Evolutionary conservation across 2,888 invertebrate genomes (phyloP).

Genomic region (Thera britannica): DNA sequence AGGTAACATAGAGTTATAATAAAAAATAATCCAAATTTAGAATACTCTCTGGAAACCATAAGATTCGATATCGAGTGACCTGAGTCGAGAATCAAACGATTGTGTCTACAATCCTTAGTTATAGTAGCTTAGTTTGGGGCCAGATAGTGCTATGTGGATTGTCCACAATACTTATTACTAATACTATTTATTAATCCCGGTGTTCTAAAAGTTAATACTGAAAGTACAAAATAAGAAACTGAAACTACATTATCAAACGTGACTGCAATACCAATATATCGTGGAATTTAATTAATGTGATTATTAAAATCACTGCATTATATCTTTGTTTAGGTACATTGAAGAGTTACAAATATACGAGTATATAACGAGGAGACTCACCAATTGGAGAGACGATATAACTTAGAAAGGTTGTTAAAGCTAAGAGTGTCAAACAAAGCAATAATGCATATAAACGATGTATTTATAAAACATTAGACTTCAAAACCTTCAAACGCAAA

Average conservation of each 20-base stretch:
- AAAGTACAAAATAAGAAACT: too few species aligned
- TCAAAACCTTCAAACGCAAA: constrained; percentile 41
- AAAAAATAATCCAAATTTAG: too few species aligned
- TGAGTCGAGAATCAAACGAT: too few species aligned
- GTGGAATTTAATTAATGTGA: neutral
- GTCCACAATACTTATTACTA: too few species aligned
- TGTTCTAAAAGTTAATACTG: too few species aligned
- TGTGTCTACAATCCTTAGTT: too few species aligned
- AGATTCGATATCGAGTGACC: too few species aligned
- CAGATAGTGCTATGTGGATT: too few species aligned
- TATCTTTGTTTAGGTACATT: neutral
- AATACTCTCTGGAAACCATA: too few species aligned
- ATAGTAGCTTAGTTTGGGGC: too few species aligned
- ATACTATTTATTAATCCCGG: too few species aligned
- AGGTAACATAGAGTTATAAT: too few species aligned
- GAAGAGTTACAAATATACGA: neutral
- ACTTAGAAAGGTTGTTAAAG: neutral
- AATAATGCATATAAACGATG: constrained; percentile 21
- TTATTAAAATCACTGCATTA: neutral
- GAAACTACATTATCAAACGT: neutral
- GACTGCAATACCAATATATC: neutral
- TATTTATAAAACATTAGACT: constrained; percentile 21
- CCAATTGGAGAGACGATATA: neutral
- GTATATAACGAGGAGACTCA: neutral
- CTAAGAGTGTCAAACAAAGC: constrained; percentile 6